These are phyloP conservation scores for Nephotettix cincticeps DNA, from an alignment of 1,140 invertebrate species.

Conservation along the genomic window DNA sequence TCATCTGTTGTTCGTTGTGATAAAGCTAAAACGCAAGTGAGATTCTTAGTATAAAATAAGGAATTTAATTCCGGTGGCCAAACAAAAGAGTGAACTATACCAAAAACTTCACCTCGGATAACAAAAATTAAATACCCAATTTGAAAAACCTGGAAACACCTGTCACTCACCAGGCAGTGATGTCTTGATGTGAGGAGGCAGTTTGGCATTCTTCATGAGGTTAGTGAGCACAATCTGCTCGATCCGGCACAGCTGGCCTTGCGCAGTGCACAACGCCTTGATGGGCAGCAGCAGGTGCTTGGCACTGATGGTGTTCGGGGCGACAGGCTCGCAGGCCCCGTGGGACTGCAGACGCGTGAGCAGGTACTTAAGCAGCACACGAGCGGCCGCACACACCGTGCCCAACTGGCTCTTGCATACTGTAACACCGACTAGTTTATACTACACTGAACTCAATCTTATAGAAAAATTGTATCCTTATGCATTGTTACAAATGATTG, in stretches of 20 bases:
- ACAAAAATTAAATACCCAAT: too few relatives aligned
- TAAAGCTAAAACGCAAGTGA: too few relatives aligned
- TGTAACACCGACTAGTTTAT: constrained; percentile 46
- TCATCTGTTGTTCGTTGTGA: too few relatives aligned
- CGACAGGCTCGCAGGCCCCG: constrained; percentile 18
- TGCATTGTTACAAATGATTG: not conserved
- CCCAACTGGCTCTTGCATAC: constrained; percentile 63
- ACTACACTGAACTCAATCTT: not conserved
- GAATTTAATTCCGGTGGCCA: too few relatives aligned
- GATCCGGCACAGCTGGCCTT: constrained; percentile 53
- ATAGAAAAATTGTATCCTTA: not conserved
- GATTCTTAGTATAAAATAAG: too few relatives aligned
- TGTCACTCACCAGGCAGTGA: constrained; percentile 51
- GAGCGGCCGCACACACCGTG: constrained; percentile 56
- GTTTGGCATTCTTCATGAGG: constrained; percentile 65
- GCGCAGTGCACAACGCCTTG: constrained; percentile 58
- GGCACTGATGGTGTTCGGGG: constrained; percentile 44
- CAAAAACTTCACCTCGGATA: too few relatives aligned
- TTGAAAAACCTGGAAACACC: too few relatives aligned
- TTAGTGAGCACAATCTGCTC: constrained; percentile 63
- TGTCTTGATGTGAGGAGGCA: constrained; percentile 58
- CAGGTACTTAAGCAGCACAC: constrained; percentile 57
- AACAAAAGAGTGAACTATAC: too few relatives aligned
- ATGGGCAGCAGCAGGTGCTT: constrained; percentile 60
- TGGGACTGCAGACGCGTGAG: constrained; percentile 51